Evolutionary conservation across 2,888 invertebrate species (phyloP).

Genomic region (Ceramica pisi): DNA sequence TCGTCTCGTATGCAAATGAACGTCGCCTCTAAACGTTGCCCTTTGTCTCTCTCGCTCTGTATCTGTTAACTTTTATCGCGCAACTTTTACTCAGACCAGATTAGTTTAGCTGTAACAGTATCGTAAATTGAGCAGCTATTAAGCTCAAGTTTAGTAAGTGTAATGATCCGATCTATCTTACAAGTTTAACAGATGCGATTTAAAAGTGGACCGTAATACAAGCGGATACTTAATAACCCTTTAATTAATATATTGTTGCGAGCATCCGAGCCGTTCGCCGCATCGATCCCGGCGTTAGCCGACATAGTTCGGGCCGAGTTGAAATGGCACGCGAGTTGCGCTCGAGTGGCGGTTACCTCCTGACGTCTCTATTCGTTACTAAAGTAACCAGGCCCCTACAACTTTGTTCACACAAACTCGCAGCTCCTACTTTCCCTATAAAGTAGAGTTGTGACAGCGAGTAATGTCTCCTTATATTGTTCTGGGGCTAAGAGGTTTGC

Average conservation of each 20-base stretch:
- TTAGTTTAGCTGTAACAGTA: slow-evolving; percentile 83
- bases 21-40: slow-evolving; percentile 78
- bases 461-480: slow-evolving; percentile 90
- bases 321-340: slow-evolving; percentile 84
- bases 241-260: slow-evolving; percentile 71
- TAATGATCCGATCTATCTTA: slow-evolving; percentile 78
- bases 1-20: slow-evolving; percentile 81
- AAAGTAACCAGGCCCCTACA: slow-evolving; percentile 84
- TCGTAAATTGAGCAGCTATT: slow-evolving; percentile 79
- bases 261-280: slow-evolving; percentile 65
- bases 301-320: slow-evolving; percentile 81
- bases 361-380: slow-evolving; percentile 89
- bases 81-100: slow-evolving; percentile 81
- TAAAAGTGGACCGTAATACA: slow-evolving; percentile 65
- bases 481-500: slow-evolving; percentile 90
- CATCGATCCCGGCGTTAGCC: slow-evolving; percentile 74
- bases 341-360: slow-evolving; percentile 83
- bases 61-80: slow-evolving; percentile 79
- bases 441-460: slow-evolving; percentile 90
- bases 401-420: slow-evolving; percentile 87
- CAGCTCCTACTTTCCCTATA: slow-evolving; percentile 88
- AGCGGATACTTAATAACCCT: slow-evolving; percentile 61
- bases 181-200: slow-evolving; percentile 68
- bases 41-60: slow-evolving; percentile 77
- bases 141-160: slow-evolving; percentile 72